These are phyloP conservation scores for Arion vulgaris DNA, from an alignment of 1,140 invertebrate genomes.

Conservation along the genomic window DNA sequence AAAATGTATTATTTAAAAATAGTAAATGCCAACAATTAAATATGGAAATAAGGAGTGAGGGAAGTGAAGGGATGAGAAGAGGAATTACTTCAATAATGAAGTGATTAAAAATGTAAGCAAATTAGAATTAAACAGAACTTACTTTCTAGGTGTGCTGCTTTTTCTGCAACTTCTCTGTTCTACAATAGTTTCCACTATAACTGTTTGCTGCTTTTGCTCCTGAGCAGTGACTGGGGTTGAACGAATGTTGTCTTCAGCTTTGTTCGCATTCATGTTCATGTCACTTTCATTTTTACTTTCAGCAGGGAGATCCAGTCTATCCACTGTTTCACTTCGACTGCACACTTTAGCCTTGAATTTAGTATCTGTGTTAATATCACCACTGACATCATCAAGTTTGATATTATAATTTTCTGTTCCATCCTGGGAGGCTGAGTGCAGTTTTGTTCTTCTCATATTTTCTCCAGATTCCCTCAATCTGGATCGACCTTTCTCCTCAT, in stretches of 20 bases:
- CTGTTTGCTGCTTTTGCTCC: neutral
- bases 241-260: neutral
- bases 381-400: neutral
- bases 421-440: neutral
- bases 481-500: neutral
- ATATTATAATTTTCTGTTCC: neutral
- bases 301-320: neutral
- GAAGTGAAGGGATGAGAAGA: no score
- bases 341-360: neutral
- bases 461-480: neutral
- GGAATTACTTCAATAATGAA: no score
- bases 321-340: neutral
- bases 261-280: neutral
- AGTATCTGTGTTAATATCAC: neutral
- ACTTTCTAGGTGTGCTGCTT: neutral
- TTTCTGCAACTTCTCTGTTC: neutral
- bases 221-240: neutral
- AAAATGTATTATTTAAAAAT: no score
- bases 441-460: neutral
- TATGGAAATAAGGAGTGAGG: no score
- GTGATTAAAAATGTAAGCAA: no score
- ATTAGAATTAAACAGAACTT: no score
- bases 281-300: neutral
- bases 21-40: no score
- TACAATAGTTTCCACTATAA: neutral